These are phyloP conservation scores for Myotis daubentonii DNA, from an alignment of 2,797 vertebrate genomes.

Conservation along the genomic window DNA sequence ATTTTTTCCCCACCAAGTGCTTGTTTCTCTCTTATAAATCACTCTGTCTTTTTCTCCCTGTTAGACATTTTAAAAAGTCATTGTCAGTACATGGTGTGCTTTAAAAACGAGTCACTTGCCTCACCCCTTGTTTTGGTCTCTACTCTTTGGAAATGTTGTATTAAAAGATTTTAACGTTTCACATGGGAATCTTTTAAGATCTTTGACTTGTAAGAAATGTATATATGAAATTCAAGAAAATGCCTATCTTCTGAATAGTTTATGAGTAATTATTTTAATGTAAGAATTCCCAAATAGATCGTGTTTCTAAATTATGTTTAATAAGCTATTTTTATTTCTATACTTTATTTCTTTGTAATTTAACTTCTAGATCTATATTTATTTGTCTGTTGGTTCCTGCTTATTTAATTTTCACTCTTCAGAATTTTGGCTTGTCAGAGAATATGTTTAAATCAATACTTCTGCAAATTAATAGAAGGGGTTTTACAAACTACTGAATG, in stretches of 20 bases:
- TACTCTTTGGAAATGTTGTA: neutral
- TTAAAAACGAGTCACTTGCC: neutral
- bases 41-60: neutral
- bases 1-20: neutral
- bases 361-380: conserved; percentile 8
- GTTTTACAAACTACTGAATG: conserved; percentile 41
- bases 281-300: neutral
- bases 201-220: neutral
- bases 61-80: neutral
- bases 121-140: neutral
- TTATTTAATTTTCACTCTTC: conserved; percentile 40
- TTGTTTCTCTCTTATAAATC: neutral
- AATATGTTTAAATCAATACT: conserved; percentile 25
- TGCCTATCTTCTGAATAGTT: neutral
- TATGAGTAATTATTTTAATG: conserved; percentile 6
- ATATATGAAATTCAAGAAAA: neutral
- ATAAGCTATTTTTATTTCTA: neutral
- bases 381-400: neutral
- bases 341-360: neutral
- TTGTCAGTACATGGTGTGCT: neutral
- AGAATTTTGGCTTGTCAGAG: conserved; percentile 20
- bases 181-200: neutral
- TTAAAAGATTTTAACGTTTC: neutral
- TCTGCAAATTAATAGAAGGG: conserved; percentile 8
- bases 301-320: neutral